phyloP scores from a whole-genome alignment of 2,888 invertebrate genomes.

The Philereme vetulata region DNA sequence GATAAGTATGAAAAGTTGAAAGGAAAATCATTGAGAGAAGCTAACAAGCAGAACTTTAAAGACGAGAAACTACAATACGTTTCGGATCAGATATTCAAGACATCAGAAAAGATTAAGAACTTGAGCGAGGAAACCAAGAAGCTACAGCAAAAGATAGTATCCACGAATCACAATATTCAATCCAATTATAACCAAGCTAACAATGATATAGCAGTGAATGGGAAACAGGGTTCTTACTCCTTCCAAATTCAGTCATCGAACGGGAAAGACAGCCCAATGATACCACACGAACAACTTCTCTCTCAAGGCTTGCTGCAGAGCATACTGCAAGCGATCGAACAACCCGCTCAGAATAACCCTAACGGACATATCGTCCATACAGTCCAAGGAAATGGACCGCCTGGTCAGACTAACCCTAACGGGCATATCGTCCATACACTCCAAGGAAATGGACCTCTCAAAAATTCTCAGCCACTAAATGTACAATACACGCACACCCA shows the following conservation, averaged over 20 bases:
- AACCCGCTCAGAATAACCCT: conserved; percentile 68
- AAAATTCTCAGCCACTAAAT: conserved; percentile 27
- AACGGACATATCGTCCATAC: conserved; percentile 26
- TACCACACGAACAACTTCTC: conserved; percentile 89
- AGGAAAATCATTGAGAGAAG: conserved; percentile 62
- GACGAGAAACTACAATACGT: conserved; percentile 61
- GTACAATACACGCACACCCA: conserved; percentile 19
- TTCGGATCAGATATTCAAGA: conserved; percentile 69
- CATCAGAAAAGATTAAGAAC: conserved; percentile 70
- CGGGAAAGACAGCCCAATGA: conserved; percentile 69
- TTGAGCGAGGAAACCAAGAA: conserved; percentile 69
- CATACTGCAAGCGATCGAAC: conserved; percentile 92
- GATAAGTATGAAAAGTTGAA: conserved; percentile 60
- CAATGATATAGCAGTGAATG: conserved; percentile 42
- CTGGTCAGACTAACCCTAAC: conserved; percentile 47
- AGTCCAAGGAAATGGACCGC: conserved; percentile 84
- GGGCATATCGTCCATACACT: conserved; percentile 24
- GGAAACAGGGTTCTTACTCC: conserved; percentile 86
- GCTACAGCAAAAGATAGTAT: conserved; percentile 70
- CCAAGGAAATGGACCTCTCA: conserved; percentile 20
- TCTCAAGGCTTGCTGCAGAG: conserved; percentile 92
- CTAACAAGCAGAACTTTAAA: conserved; percentile 55
- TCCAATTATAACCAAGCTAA: conserved; percentile 18
- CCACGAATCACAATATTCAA: conserved; percentile 58
- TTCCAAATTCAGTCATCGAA: conserved; percentile 90